These are phyloP conservation scores for Laticauda colubrina DNA, from an alignment of 2,113 vertebrate species.

Conservation along the genomic window DNA sequence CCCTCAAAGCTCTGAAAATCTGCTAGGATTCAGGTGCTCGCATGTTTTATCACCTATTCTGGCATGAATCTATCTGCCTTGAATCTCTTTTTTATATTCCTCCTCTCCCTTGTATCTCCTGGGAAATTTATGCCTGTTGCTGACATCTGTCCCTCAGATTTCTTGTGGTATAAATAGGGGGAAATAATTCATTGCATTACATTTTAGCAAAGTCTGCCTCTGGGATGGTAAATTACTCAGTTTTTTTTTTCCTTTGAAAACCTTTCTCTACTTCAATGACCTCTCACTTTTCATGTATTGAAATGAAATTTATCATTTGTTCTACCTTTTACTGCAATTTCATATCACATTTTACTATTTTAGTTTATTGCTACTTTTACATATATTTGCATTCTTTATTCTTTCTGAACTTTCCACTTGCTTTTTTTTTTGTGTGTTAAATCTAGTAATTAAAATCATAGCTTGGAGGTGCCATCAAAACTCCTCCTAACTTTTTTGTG, in stretches of 20 bases:
- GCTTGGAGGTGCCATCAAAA: neutral
- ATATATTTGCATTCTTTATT: neutral
- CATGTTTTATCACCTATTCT: slow-evolving; percentile 66
- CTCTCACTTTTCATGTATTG: slow-evolving; percentile 56
- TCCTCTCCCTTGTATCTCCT: slow-evolving; percentile 43
- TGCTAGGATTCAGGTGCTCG: slow-evolving; percentile 57
- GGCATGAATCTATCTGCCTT: slow-evolving; percentile 43
- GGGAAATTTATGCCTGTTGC: slow-evolving; percentile 67
- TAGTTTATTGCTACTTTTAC: slow-evolving; percentile 25
- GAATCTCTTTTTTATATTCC: slow-evolving; percentile 35
- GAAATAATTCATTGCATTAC: slow-evolving; percentile 69
- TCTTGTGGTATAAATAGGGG: slow-evolving; percentile 57
- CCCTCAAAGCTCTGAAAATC: slow-evolving; percentile 42
- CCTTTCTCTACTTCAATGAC: slow-evolving; percentile 56
- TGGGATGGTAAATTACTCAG: slow-evolving; percentile 67
- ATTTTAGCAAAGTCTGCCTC: slow-evolving; percentile 63
- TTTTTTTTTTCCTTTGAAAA: slow-evolving; percentile 63
- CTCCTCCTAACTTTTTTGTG: neutral
- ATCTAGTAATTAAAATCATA: slow-evolving; percentile 2
- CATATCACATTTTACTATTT: slow-evolving; percentile 43
- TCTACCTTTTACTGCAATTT: slow-evolving; percentile 56
- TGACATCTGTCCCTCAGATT: slow-evolving; percentile 61
- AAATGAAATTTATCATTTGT: slow-evolving; percentile 61
- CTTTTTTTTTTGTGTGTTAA: neutral
- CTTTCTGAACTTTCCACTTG: slow-evolving; percentile 1